These are phyloP conservation scores for Calliphora vicina DNA, from an alignment of 1,140 invertebrate genomes.

Conservation along the genomic window DNA sequence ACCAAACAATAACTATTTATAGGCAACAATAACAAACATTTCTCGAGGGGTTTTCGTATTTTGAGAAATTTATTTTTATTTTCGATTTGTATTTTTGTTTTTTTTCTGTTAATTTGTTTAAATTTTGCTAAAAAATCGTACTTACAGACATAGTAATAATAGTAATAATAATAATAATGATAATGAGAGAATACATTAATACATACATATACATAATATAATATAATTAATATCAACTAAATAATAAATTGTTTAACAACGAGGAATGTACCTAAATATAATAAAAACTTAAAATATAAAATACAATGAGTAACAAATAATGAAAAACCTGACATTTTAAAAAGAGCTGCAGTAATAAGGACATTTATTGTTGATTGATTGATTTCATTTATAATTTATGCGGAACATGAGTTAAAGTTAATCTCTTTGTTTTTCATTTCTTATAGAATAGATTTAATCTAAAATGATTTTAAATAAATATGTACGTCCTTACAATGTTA, in stretches of 20 bases:
- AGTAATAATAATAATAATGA: too few species aligned
- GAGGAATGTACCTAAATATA: neutral
- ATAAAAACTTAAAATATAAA: neutral
- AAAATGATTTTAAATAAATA: too few species aligned
- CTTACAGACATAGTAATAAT: neutral
- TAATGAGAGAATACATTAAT: neutral
- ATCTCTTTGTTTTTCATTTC: too few species aligned
- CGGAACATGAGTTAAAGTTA: too few species aligned
- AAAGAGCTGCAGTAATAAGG: too few species aligned
- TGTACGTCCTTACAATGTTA: too few species aligned
- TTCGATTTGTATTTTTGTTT: neutral
- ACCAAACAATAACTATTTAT: too few species aligned
- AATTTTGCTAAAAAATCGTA: slow-evolving; percentile 3
- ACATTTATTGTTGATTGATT: too few species aligned
- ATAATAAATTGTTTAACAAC: neutral
- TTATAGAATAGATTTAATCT: too few species aligned
- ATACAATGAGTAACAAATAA: too few species aligned
- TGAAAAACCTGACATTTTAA: too few species aligned
- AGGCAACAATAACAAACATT: neutral
- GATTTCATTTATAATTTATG: too few species aligned
- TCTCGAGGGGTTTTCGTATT: neutral
- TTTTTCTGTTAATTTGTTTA: neutral
- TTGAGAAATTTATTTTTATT: neutral
- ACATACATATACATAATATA: slow-evolving; percentile 1
- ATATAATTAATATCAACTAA: neutral